Evolutionary conservation across 1,140 invertebrate genomes (phyloP).

Genomic region (Drosophila bocki): DNA sequence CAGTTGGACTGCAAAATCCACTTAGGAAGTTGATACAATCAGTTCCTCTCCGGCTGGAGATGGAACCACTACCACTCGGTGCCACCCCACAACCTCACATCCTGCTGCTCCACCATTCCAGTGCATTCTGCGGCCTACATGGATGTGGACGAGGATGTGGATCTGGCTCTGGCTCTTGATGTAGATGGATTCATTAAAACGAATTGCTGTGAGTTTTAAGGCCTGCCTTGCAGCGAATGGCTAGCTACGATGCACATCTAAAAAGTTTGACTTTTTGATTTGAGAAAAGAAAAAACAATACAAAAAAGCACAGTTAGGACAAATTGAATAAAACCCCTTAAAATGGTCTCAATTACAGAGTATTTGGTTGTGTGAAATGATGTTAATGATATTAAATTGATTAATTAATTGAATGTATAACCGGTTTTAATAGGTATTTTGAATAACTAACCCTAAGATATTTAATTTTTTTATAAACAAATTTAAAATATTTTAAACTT

Average conservation of each 20-base stretch:
- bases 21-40: slow-evolving; percentile 84
- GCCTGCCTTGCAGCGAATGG: slow-evolving; percentile 45
- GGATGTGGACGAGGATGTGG: slow-evolving; percentile 28
- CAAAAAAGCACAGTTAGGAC: not conserved
- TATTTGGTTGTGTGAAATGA: not conserved
- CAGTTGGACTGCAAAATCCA: slow-evolving; percentile 83
- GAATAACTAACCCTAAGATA: not conserved
- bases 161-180: slow-evolving; percentile 30
- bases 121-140: slow-evolving; percentile 44
- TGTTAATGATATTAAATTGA: not conserved
- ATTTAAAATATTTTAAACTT: too few species aligned
- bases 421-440: not conserved
- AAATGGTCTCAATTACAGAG: fast-evolving
- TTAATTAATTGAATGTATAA: not conserved
- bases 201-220: slow-evolving; percentile 78
- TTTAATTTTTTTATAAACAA: too few species aligned
- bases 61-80: slow-evolving; percentile 31
- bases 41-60: slow-evolving; percentile 65
- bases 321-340: not conserved
- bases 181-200: slow-evolving; percentile 82
- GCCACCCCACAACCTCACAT: slow-evolving; percentile 12
- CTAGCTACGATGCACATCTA: slow-evolving; percentile 35
- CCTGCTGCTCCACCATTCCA: slow-evolving; percentile 27
- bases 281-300: too few species aligned
- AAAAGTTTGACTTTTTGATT: not conserved